Evolutionary conservation across 2,888 invertebrate species (phyloP).

Genomic region (Noctua comes): DNA sequence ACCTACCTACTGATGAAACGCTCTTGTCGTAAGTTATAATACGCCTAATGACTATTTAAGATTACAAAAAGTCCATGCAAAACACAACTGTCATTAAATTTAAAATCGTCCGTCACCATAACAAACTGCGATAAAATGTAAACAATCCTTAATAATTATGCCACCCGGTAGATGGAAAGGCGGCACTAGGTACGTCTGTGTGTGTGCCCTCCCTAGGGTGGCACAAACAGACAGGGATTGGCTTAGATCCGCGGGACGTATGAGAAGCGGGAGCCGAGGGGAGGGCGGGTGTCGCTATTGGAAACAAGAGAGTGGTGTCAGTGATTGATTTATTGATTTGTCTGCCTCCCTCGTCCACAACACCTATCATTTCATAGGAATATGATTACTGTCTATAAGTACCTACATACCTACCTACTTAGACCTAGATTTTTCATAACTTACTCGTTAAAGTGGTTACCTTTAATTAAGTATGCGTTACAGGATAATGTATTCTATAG

Average conservation of each 20-base stretch:
- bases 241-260: neutral
- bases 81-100: neutral
- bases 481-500: neutral
- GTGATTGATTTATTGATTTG: slow-evolving; percentile 38
- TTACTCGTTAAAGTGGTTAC: neutral
- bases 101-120: neutral
- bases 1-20: neutral
- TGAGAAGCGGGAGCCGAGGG: slow-evolving; percentile 7
- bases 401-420: neutral
- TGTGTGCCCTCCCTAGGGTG: neutral
- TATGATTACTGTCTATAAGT: neutral
- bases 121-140: neutral
- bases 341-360: neutral
- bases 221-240: neutral
- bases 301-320: slow-evolving; percentile 12
- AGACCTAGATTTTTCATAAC: neutral
- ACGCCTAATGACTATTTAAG: neutral
- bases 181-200: neutral
- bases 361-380: neutral
- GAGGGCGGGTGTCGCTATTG: neutral
- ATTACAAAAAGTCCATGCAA: neutral
- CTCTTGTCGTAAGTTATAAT: neutral
- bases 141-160: neutral
- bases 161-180: neutral
- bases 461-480: neutral